A percentile compares a stretch with the other conserved stretches of the same genome.
Evolutionary conservation across 2,888 invertebrate species (phyloP).

Genomic region (Agriopis leucophaearia): DNA sequence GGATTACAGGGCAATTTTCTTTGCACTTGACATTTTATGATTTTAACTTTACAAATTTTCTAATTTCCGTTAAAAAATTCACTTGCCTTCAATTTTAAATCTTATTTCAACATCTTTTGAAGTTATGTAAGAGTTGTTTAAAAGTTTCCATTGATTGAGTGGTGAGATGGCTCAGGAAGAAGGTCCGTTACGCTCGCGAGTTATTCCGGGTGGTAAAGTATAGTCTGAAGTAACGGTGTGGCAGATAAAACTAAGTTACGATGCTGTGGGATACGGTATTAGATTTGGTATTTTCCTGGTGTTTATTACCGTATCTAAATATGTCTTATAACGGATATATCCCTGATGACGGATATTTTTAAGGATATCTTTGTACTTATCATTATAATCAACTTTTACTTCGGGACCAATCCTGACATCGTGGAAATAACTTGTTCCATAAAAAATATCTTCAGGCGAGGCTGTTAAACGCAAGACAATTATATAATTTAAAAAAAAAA

Average conservation of each 20-base stretch:
- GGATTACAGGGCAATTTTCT: conserved; percentile 62
- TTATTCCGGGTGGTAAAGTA: conserved; percentile 69
- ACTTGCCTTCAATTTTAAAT: conserved; percentile 24
- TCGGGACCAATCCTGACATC: too few relatives aligned
- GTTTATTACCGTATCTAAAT: neutral
- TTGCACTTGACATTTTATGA: conserved; percentile 56
- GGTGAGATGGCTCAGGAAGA: conserved; percentile 41
- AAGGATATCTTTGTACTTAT: too few relatives aligned
- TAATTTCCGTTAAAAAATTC: neutral
- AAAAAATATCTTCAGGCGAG: too few relatives aligned
- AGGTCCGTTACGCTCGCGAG: conserved; percentile 59
- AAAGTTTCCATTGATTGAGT: conserved; percentile 10
- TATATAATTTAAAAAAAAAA: too few relatives aligned
- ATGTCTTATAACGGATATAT: neutral
- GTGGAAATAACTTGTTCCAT: too few relatives aligned
- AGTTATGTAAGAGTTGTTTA: neutral
- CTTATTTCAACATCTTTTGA: conserved; percentile 29
- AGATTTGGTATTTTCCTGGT: conserved; percentile 37
- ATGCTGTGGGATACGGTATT: conserved; percentile 26
- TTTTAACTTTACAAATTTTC: conserved; percentile 42
- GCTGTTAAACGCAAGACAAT: too few relatives aligned
- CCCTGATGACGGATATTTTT: neutral
- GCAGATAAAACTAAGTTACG: conserved; percentile 42
- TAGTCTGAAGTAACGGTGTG: conserved; percentile 64
- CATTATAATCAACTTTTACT: too few relatives aligned